These are phyloP conservation scores for Megaceryle alcyon DNA, from an alignment of 2,797 vertebrate genomes.

Conservation along the genomic window DNA sequence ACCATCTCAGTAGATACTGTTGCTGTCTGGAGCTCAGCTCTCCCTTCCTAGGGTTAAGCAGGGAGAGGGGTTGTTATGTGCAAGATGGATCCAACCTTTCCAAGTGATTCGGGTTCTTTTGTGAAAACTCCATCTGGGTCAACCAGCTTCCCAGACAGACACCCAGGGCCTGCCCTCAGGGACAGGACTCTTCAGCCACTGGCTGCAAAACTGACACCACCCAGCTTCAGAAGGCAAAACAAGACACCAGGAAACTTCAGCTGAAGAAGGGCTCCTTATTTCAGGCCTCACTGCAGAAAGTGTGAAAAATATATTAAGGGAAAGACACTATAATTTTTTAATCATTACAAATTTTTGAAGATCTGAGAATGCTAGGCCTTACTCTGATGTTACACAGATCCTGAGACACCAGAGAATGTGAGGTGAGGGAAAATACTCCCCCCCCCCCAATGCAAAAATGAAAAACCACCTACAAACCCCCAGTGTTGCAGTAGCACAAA, in stretches of 20 bases:
- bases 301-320: neutral
- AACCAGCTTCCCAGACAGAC: neutral
- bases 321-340: neutral
- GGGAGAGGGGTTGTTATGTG: neutral
- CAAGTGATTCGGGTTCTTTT: neutral
- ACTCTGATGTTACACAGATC: neutral
- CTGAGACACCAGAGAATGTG: neutral
- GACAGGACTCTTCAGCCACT: neutral
- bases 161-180: neutral
- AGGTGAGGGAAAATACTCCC: neutral
- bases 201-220: neutral
- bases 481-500: neutral
- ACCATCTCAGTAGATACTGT: accelerated
- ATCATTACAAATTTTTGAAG: neutral
- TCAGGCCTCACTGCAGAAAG: neutral
- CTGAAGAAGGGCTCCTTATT: neutral
- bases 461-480: neutral
- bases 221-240: neutral
- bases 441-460: neutral
- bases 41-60: neutral
- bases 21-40: neutral
- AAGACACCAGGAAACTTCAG: neutral
- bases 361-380: neutral
- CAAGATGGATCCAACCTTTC: neutral
- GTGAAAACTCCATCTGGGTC: neutral